Conservation (phyloP, 2,797 vertebrate genomes). For the Falco rusticolus region DNA sequence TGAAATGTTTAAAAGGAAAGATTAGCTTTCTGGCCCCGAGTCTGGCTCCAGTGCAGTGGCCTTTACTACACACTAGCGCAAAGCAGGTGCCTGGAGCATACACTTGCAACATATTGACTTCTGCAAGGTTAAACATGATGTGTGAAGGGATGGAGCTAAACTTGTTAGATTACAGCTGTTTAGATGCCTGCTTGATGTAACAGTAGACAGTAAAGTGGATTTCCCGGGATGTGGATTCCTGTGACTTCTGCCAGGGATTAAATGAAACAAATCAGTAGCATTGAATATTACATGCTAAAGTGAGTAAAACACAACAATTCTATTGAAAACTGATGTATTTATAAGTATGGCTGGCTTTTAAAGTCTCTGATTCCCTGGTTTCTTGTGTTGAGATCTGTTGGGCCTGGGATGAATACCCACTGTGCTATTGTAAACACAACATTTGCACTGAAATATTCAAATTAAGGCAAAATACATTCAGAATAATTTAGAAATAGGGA, state of each 20-base stretch:
- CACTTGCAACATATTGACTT: background rate
- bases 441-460: background rate
- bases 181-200: background rate
- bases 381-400: background rate
- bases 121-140: background rate
- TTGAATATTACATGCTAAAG: background rate
- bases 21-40: background rate
- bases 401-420: background rate
- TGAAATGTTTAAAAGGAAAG: background rate
- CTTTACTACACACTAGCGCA: background rate
- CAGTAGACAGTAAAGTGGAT: background rate
- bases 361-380: background rate
- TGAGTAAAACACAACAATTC: background rate
- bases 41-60: background rate
- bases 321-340: background rate
- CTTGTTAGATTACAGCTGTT: background rate
- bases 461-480: background rate
- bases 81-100: background rate
- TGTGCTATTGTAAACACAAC: background rate
- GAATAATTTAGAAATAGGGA: background rate
- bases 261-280: background rate
- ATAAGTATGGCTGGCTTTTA: background rate
- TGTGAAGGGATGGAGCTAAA: background rate
- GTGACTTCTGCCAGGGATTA: background rate
- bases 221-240: background rate